Evolutionary conservation across 2,797 vertebrate genomes (phyloP), one percentile per base, ranked within the genome.

Genomic region (Onychomys leucogaster): DNA sequence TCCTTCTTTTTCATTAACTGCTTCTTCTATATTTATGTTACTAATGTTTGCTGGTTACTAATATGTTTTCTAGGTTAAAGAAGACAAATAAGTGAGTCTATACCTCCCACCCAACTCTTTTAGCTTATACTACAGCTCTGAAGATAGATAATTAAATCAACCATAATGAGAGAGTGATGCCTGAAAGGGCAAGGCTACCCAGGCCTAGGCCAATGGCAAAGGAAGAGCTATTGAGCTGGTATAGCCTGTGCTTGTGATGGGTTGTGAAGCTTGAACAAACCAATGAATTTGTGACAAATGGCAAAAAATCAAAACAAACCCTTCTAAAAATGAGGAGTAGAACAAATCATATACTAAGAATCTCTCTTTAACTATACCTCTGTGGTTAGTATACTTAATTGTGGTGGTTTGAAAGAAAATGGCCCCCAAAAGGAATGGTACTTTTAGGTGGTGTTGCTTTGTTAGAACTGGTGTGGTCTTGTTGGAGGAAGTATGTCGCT

Each of bases 191-290:
- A 73, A 80, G 52, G 63, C 0, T 5, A 19, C 37, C 32, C 19
- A 25, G 63, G 43, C 12, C 25, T 67, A 16, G 46, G 46, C 25
- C 29, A 16, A 55, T 37, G 25, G 23, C 80, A 43, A 69, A 90
- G 6, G 12, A 55, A 69, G 43, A 52, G 2, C 17, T 69, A 6
- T n/a, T 61, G 13, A 91, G 3, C 43, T 77, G 80, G 23, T 76
- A 55, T 13, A 78, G 11, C 9, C 25, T 57, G 49, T 80, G 27
- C 65, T 90, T 65, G 5, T 59, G 43, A 83, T 69, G 11, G 6
- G 17, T 86, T 90, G 67, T 86, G 29, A 94, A 21, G 21, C 89
- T 55, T 49, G 17, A 86, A 65, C 13, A 87, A 49, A 82, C 34
- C 10, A 63, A 71, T 78, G 7, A 90, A 57, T 63, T 65, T 61